Evolutionary conservation across 2,797 vertebrate genomes (phyloP), one percentile per base, ranked within the genome.

Genomic region (Champsocephalus gunnari): DNA sequence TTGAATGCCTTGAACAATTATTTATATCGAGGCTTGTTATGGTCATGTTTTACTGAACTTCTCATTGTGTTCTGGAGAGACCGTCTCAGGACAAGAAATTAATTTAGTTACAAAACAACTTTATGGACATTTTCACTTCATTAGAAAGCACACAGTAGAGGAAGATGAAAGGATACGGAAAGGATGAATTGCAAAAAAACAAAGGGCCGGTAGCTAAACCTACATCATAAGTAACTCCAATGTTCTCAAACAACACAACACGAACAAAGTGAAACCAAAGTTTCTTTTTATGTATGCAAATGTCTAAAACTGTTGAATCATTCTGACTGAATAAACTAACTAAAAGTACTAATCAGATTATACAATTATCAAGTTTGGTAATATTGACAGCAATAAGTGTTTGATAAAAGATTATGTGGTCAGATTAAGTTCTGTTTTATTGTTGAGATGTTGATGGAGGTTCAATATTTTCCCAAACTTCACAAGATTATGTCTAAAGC

Each of bases 371-470:
- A 50, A 21, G 50, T 62, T 75, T 59, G 75, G 28, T 80, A 45
- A 47, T 45, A 38, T 64, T 63, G 53, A 47, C 38, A 87, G 86
- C 88, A 87, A 89, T 88, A 89, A 84, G 9, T n/a, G 58, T 67
- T 47, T 63, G 21, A 81, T 47, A 45, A 45, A 45, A 21, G 55
- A 73, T 43, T 48, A 41, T 60, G 1, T 49, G 44, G 48, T 71
- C 82, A 87, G 76, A 85, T 34, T 55, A 75, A 55, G 45, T 64
- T 67, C 60, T 75, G 56, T 57, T 77, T 41, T 80, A 45, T 61
- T 19, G 12, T 58, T 16, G 38, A 50, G 66, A n/a, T 77, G 49
- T 80, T 66, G 1, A 57, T 59, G 38, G 44, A 68, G 59, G 77
- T 70, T 81, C 77, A 89, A 84, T 80, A 81, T 81, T 86, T 77